Percentiles rank a stretch among this genome's conserved stretches.
Conservation (phyloP, 2,113 vertebrate species). For the Pogonocichla stellata region DNA sequence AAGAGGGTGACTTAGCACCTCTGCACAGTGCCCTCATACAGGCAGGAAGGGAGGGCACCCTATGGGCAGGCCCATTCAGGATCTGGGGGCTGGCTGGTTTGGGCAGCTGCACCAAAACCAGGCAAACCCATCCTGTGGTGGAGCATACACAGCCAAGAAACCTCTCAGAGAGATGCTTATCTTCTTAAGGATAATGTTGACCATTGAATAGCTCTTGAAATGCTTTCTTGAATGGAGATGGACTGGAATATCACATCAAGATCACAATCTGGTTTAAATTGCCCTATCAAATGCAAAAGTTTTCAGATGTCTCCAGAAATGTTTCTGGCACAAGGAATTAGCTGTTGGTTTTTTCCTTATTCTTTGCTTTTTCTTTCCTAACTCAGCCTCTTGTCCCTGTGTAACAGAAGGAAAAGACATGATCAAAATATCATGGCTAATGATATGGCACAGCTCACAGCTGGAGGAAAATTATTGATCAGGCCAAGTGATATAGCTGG, state of each 20-base stretch:
- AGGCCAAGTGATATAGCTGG: background rate
- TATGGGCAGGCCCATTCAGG: background rate
- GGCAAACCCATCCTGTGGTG: background rate
- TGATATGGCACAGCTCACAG: background rate
- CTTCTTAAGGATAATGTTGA: background rate
- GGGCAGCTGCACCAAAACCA: background rate
- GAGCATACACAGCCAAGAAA: background rate
- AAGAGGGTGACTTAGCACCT: background rate
- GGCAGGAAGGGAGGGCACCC: background rate
- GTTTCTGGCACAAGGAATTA: background rate
- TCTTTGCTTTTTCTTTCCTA: background rate
- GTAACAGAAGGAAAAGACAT: background rate
- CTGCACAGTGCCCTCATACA: background rate
- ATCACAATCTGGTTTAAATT: background rate
- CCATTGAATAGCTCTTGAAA: background rate
- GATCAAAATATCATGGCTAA: background rate
- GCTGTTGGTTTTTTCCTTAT: background rate
- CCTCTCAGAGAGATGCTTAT: background rate
- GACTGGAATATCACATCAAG: background rate
- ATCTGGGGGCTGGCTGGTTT: background rate
- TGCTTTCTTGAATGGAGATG: background rate
- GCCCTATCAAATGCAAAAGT: background rate
- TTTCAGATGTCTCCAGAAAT: background rate
- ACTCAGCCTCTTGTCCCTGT: background rate
- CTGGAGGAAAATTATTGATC: background rate